A percentile compares a stretch with the other conserved stretches of the same genome.
phyloP scores from a whole-genome alignment of 2,113 vertebrate genomes.

The Parotia lawesii region DNA sequence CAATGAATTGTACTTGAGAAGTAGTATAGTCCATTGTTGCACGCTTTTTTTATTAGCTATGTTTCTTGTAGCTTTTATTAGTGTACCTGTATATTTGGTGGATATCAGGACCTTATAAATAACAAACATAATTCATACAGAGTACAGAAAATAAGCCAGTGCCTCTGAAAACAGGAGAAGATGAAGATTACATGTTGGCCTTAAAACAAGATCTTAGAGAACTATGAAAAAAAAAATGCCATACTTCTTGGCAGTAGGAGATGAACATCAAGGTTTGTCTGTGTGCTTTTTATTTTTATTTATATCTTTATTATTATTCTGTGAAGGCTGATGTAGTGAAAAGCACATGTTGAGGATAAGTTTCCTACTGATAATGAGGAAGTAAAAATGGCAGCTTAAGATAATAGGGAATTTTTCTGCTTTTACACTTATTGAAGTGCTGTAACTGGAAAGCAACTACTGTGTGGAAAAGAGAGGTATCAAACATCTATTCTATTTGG shows the following conservation, averaged over 20 bases:
- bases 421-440: background rate
- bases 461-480: background rate
- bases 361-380: background rate
- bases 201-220: conserved; percentile 89
- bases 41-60: background rate
- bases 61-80: background rate
- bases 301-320: background rate
- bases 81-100: background rate
- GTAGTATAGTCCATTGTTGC: background rate
- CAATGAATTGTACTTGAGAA: background rate
- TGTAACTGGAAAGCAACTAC: background rate
- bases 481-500: background rate
- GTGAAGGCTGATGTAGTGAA: background rate
- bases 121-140: conserved; percentile 51
- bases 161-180: conserved; percentile 82
- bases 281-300: background rate
- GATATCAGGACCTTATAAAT: background rate
- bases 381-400: background rate
- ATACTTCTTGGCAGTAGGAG: conserved; percentile 75
- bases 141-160: conserved; percentile 82
- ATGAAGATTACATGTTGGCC: conserved; percentile 86
- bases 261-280: conserved; percentile 73
- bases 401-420: background rate
- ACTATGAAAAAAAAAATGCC: conserved; percentile 77
- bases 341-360: background rate